Base-by-base conservation (phyloP, 2,113 vertebrate species). In the Sceloporus undulatus region DNA sequence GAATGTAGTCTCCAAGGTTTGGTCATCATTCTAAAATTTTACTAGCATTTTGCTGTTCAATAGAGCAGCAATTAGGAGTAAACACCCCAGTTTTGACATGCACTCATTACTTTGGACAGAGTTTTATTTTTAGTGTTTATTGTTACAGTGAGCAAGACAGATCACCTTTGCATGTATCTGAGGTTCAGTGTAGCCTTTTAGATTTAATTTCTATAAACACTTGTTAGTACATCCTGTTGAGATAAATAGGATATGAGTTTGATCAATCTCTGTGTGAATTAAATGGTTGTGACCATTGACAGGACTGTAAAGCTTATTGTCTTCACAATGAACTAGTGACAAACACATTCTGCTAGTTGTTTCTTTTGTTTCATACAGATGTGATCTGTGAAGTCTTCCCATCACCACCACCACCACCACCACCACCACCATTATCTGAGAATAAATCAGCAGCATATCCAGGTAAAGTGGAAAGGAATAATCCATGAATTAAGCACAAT, bases 301-400 rank as follows among this genome's bases (percentile, higher is more conserved):
- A 78, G 42, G 29, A 11, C 56, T 78, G 19, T 7, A 18, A 16
- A 11, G 16, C 18, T 76, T 56, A 81, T 21, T 81, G 18, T 40
- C 65, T 65, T n/a, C 25, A 11, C 48, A 48, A 48, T 48, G 7
- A 48, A 48, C 9, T 21, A 34, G 25, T 66, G 59, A 34, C 23
- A 78, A 52, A 3, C 29, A 62, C 56, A 77, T 21, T 74, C n/a
- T 74, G 62, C 27, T 73, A 23, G 27, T 73, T 84, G 2, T 8
- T 71, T 16, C 27, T 71, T 54, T 84, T 73, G 4, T 56, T 84
- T 73, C 42, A 73, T 21, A 73, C 68, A 84, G 82, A 73, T 73
- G 82, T 73, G 18, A 71, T 52, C 19, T 84, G 68, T 34, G 40
- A 84, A 73, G 82, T 84, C 82, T 84, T 84, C 19, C 68, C 82